These are phyloP conservation scores for Drosophila mimica DNA, from an alignment of 2,888 invertebrate species.

Conservation along the genomic window DNA sequence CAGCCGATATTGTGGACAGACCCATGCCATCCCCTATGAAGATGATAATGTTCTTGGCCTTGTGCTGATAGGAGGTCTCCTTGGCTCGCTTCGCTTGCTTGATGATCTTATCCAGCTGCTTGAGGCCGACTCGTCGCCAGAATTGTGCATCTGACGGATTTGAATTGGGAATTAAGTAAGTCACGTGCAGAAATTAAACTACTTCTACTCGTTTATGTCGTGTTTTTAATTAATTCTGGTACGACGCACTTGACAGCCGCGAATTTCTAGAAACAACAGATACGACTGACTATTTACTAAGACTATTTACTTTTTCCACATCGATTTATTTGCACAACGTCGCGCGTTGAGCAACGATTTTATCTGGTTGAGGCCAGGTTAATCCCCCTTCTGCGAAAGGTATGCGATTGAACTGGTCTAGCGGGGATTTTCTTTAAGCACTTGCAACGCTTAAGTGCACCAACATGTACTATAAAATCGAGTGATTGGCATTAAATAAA, in stretches of 20 bases:
- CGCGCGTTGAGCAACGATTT: constrained; percentile 43
- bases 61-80: constrained; percentile 63
- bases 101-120: constrained; percentile 83
- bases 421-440: constrained; percentile 26
- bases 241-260: constrained; percentile 53
- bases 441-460: constrained; percentile 10
- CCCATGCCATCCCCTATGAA: constrained; percentile 91
- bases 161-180: constrained; percentile 30
- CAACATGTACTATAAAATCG: neutral
- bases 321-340: constrained; percentile 36
- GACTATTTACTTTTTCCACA: constrained; percentile 49
- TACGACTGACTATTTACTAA: constrained; percentile 52
- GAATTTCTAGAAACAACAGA: constrained; percentile 48
- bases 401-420: constrained; percentile 5
- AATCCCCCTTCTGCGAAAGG: neutral
- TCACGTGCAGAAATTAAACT: constrained; percentile 15
- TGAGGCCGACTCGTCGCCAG: constrained; percentile 77
- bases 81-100: constrained; percentile 84
- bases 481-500: neutral
- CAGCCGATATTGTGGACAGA: constrained; percentile 87
- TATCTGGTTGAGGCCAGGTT: constrained; percentile 7
- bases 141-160: constrained; percentile 78
- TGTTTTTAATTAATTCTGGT: constrained; percentile 56
- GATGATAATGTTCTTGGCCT: constrained; percentile 88
- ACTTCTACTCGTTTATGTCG: neutral